Evolutionary conservation across 37 sponge, comb jelly and placozoan genomes (phyloP).

Genomic region (Petrosia ficiformis): DNA sequence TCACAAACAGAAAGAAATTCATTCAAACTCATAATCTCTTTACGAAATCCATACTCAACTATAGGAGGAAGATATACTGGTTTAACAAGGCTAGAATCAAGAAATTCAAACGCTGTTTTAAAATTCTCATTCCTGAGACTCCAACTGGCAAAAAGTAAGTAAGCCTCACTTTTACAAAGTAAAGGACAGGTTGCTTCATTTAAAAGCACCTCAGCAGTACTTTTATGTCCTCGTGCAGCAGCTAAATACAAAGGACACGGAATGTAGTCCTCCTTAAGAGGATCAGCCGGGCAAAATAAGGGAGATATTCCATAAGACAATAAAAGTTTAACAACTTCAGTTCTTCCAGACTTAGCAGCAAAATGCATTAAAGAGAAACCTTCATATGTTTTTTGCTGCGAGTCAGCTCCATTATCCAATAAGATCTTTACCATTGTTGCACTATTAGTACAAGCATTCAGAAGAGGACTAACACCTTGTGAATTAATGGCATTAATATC

Average conservation of each 20-base stretch:
- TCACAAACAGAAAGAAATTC: too few relatives aligned
- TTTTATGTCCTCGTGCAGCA: conserved; percentile 62
- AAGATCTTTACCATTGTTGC: conserved; percentile 59
- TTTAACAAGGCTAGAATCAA: too few relatives aligned
- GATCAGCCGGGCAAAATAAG: conserved; percentile 36
- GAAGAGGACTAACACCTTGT: conserved; percentile 79
- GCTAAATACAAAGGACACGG: conserved; percentile 82
- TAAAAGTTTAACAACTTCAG: conserved; percentile 66
- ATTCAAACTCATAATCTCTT: too few relatives aligned
- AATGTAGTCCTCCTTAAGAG: conserved; percentile 34
- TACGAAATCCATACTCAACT: too few relatives aligned
- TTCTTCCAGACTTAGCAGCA: conserved; percentile 70
- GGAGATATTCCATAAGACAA: conserved; percentile 51
- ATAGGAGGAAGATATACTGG: too few relatives aligned
- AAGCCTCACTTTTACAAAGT: conserved; percentile 50
- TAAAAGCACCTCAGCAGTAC: conserved; percentile 49
- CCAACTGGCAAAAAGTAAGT: conserved; percentile 60
- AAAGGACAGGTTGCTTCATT: conserved; percentile 37
- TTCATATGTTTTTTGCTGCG: conserved; percentile 64
- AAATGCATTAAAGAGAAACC: conserved; percentile 82
- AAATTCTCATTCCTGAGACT: conserved; percentile 53
- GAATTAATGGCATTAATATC: conserved; percentile 79
- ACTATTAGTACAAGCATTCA: conserved; percentile 70
- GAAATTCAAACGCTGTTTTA: not conserved
- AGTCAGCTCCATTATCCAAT: conserved; percentile 59